Evolutionary conservation across 2,888 invertebrate species (phyloP), one percentile per base, ranked within the genome.

Genomic region (Cenopis cana): DNA sequence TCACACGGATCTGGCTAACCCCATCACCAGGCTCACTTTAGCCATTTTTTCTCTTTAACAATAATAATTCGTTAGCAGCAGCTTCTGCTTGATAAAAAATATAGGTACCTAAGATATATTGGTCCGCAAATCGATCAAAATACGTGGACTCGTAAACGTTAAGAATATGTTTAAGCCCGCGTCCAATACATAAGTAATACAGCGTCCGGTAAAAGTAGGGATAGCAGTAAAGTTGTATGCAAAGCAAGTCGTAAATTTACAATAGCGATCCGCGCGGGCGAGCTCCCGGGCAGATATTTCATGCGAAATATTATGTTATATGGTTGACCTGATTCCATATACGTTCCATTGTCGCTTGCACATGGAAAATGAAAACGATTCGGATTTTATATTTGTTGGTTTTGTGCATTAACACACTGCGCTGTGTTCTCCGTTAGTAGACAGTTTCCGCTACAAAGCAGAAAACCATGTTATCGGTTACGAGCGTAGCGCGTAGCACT

Each of bases 161-260:
- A 14, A n/a, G 18, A 69, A 57, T 12, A 12, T 14, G 54, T 65
- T 60, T 60, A 70, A 52, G 33, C 0, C 12, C 41, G 20, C 50
- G 36, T 41, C 29, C 33, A 41, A 59, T 55, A 41, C 50, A 52
- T 69, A 64, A 57, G 69, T 62, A 69, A 62, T 64, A 50, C 36
- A 14, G n/a, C 18, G 57, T 59, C 49, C 61, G 49, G 56, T 56
- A 46, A 56, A 69, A 52, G 64, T 57, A 52, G 52, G 59, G 69
- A 52, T 52, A 38, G 36, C 69, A 59, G 20, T 70, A 65, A 65
- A 66, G 54, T 71, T 65, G 66, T 60, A 71, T 71, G 66, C 55
- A 66, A 71, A 71, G 66, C 49, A 71, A 71, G 55, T 66, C 70
- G 70, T 71, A 71, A 71, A 71, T 66, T 59, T 60, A 66, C 70